A percentile compares a stretch with the other conserved stretches of the same genome.
phyloP scores from a whole-genome alignment of 2,113 vertebrate genomes.

The Cephalopholis sonnerati region DNA sequence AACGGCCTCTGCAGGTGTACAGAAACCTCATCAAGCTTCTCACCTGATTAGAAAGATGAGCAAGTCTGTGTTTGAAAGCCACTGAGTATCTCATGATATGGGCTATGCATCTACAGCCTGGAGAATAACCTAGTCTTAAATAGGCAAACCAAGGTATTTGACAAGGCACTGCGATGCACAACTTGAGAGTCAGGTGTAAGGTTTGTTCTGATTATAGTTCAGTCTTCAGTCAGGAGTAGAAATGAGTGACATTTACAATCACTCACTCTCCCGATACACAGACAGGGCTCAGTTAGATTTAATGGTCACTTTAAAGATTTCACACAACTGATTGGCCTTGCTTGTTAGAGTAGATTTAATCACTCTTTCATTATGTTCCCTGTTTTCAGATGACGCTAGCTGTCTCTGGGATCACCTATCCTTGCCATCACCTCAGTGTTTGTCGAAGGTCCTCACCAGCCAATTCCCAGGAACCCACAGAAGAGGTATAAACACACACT shows the following conservation, averaged over 20 bases:
- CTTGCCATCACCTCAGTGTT: conserved; percentile 97
- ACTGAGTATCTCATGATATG: neutral
- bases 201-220: conserved; percentile 1
- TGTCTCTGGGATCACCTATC: conserved; percentile 92
- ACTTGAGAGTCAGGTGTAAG: neutral
- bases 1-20: conserved; percentile 47
- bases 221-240: neutral
- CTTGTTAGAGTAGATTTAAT: neutral
- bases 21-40: conserved; percentile 30
- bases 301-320: neutral
- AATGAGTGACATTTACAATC: neutral
- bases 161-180: neutral
- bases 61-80: conserved; percentile 34
- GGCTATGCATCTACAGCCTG: neutral
- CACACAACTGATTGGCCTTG: neutral
- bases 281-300: neutral
- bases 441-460: conserved; percentile 92
- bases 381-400: conserved; percentile 93
- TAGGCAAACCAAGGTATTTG: neutral
- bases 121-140: neutral
- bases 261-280: neutral
- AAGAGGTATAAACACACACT: conserved; percentile 87
- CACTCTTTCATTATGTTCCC: conserved; percentile 10
- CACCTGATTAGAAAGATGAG: conserved; percentile 30
- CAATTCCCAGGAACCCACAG: conserved; percentile 92